Evolutionary conservation across 2,113 vertebrate genomes (phyloP).

Genomic region (Nerophis ophidion): DNA sequence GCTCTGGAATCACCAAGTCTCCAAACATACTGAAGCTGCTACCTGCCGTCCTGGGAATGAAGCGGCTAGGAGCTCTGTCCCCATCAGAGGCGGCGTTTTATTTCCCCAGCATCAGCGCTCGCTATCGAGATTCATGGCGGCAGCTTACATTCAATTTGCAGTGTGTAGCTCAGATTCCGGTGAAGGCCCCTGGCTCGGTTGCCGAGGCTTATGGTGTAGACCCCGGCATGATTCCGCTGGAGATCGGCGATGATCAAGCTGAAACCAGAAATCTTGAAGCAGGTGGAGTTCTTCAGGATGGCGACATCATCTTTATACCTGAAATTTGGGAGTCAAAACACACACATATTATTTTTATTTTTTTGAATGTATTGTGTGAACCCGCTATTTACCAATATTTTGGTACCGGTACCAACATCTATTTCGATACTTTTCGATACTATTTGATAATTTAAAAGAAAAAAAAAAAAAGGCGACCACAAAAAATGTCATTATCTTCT

Average conservation of each 20-base stretch:
- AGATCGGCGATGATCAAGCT: conserved; percentile 73
- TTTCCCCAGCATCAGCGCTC: conserved; percentile 29
- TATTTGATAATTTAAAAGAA: no score
- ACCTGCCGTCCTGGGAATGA: conserved; percentile 58
- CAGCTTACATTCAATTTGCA: conserved; percentile 76
- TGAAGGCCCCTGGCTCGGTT: conserved; percentile 63
- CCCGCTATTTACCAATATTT: no score
- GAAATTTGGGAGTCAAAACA: conserved; percentile 6
- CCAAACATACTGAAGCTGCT: conserved; percentile 60
- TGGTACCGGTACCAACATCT: no score
- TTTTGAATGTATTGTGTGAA: no score
- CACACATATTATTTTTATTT: no score
- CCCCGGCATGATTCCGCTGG: conserved; percentile 73
- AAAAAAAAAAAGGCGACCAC: no score
- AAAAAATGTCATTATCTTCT: no score
- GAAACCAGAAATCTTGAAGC: conserved; percentile 66
- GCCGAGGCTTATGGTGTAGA: conserved; percentile 77
- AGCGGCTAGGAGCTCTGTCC: conserved; percentile 21
- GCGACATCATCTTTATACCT: conserved; percentile 83
- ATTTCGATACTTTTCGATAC: no score
- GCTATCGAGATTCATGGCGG: conserved; percentile 18
- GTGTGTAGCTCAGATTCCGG: conserved; percentile 76
- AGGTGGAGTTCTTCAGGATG: conserved; percentile 73
- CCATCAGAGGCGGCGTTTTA: conserved; percentile 13
- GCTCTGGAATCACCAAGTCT: conserved; percentile 58